Percentiles rank a stretch among this genome's conserved stretches.
These are phyloP conservation scores for Bombus picipes DNA, from an alignment of 1,140 invertebrate genomes.

Conservation along the genomic window DNA sequence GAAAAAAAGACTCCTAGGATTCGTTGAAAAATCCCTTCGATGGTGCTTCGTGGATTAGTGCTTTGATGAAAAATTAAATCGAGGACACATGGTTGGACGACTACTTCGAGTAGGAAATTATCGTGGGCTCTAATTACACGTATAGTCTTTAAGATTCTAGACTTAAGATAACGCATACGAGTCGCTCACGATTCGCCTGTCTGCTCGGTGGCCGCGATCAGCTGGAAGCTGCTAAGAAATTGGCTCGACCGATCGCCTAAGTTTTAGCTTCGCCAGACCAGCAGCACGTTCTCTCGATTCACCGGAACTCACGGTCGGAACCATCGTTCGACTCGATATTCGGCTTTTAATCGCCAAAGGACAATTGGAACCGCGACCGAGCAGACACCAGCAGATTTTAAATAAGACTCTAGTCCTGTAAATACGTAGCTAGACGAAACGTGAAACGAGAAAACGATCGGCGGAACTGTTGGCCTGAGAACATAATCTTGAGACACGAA, in stretches of 20 bases:
- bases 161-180: slow-evolving; percentile 54
- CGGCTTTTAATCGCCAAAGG: not conserved
- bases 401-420: slow-evolving; percentile 73
- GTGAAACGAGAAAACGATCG: slow-evolving; percentile 17
- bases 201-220: slow-evolving; percentile 42
- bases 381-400: slow-evolving; percentile 53
- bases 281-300: not conserved
- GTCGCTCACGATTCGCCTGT: slow-evolving; percentile 52
- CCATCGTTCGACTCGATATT: no score
- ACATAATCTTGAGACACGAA: not conserved
- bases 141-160: slow-evolving; percentile 62
- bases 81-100: slow-evolving; percentile 11
- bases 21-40: slow-evolving; percentile 41
- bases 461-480: slow-evolving; percentile 4
- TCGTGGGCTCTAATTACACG: slow-evolving; percentile 62
- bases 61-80: slow-evolving; percentile 31
- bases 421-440: slow-evolving; percentile 66
- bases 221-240: not conserved
- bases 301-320: no score
- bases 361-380: slow-evolving; percentile 10
- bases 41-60: slow-evolving; percentile 64
- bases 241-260: not conserved
- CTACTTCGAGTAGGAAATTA: slow-evolving; percentile 34
- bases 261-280: not conserved
- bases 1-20: slow-evolving; percentile 28